Base-by-base conservation (phyloP, 2,113 vertebrate species). In the Sinocyclocheilus grahami region DNA sequence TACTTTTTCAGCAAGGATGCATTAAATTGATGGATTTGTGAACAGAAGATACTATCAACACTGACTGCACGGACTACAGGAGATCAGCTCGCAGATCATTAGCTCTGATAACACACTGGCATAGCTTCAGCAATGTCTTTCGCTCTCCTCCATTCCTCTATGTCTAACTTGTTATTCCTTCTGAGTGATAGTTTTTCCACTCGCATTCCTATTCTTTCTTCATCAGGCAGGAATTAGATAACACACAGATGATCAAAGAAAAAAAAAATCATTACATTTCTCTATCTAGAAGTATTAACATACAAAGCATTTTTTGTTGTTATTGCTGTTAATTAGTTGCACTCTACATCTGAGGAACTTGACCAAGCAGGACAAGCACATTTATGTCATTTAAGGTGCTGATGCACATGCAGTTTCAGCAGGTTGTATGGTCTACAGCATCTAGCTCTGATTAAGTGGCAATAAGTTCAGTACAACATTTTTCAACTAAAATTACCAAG, bases 361-460 rank as follows among this genome's bases (percentile, higher is more conserved):
- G 10, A 27, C n/a, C 27, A 2, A 67, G 63, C 27, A 67, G 13
- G 13, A 16, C 5, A 2, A 16, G 65, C 27, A 67, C 65, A 67
- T 33, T 67, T 69, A 30, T 67, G 27, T 33, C 13, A 67, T 16
- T 67, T 33, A 67, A 67, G 13, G 27, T 67, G 65, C 5, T 69
- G 65, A 69, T 16, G 89, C 84, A 78, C 22, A 81, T 86, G 81
- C 82, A 85, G 88, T 5, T 6, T 58, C 5, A 20, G 53, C 5
- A 53, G 16, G 88, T 76, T 82, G 27, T 37, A 79, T 85, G 87
- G 65, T 88, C 78, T 81, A 84, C 88, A 92, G 87, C 90, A 94
- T 91, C 92, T 93, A 91, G 89, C 89, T 91, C 86, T 90, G 91
- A 92, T 93, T 93, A 93, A 89, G 90, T 42, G 42, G 42, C 42